A percentile compares a stretch with the other conserved stretches of the same genome.
Conservation (phyloP, 2,888 invertebrate genomes). For the Caenorhabditis afra region DNA sequence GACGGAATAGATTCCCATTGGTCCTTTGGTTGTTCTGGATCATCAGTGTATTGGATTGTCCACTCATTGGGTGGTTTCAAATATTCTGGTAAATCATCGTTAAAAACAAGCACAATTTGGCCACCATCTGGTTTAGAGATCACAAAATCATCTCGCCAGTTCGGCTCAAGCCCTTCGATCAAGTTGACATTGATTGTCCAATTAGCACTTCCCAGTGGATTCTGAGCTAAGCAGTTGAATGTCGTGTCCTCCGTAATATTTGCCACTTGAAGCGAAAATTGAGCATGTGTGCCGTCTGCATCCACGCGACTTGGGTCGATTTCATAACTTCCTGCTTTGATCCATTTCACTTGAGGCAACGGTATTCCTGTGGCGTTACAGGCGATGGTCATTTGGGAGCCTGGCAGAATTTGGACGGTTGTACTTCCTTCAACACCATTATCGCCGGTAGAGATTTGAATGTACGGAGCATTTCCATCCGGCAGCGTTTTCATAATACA, state of each 20-base stretch:
- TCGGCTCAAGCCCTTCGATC: slow-evolving; percentile 70
- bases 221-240: slow-evolving; percentile 79
- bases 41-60: slow-evolving; percentile 76
- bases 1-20: slow-evolving; percentile 74
- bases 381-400: slow-evolving; percentile 77
- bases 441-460: slow-evolving; percentile 78
- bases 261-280: slow-evolving; percentile 76
- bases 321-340: slow-evolving; percentile 76
- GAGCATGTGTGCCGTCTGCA: slow-evolving; percentile 69
- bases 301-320: slow-evolving; percentile 78
- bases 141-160: slow-evolving; percentile 77
- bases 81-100: slow-evolving; percentile 75
- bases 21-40: slow-evolving; percentile 71
- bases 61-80: slow-evolving; percentile 77
- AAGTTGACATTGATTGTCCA: slow-evolving; percentile 79
- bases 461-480: slow-evolving; percentile 78
- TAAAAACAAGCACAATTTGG: slow-evolving; percentile 73
- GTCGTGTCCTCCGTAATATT: slow-evolving; percentile 79
- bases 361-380: slow-evolving; percentile 79
- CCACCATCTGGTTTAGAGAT: slow-evolving; percentile 75
- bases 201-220: slow-evolving; percentile 79
- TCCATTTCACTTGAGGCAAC: slow-evolving; percentile 79
- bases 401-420: slow-evolving; percentile 76
- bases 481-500: slow-evolving; percentile 80
- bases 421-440: slow-evolving; percentile 76